Percentiles rank a stretch among this genome's conserved stretches.
Conservation (phyloP, 2,113 vertebrate genomes). For the Podarcis muralis region DNA sequence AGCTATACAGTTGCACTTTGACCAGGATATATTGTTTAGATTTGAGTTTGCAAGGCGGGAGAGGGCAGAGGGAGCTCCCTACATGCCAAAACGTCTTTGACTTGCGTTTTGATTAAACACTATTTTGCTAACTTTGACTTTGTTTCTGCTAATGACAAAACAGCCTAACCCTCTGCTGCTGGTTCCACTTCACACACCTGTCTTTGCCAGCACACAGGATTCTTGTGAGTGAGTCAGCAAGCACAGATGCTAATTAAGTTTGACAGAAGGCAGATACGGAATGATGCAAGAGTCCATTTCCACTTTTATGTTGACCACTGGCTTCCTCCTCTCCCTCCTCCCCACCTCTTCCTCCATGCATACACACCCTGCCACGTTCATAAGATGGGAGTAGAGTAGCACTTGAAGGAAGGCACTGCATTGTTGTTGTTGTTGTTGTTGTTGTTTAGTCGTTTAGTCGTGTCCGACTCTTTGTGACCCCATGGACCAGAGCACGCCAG, state of each 20-base stretch:
- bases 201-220: slow-evolving; percentile 4
- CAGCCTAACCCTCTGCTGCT: slow-evolving; percentile 12
- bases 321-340: neutral
- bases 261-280: neutral
- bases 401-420: neutral
- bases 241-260: neutral
- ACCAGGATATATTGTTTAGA: slow-evolving; percentile 13
- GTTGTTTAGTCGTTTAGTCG: too few relatives aligned
- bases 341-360: neutral
- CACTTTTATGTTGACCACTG: slow-evolving; percentile 14
- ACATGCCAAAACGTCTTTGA: slow-evolving; percentile 30
- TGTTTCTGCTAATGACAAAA: slow-evolving; percentile 47
- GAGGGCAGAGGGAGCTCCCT: slow-evolving; percentile 12
- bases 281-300: slow-evolving; percentile 7
- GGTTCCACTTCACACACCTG: slow-evolving; percentile 22
- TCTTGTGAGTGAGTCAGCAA: neutral
- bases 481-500: too few relatives aligned
- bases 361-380: neutral
- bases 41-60: neutral
- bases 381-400: neutral
- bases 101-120: slow-evolving; percentile 12
- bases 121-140: slow-evolving; percentile 47
- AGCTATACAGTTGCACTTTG: slow-evolving; percentile 22
- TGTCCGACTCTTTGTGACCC: too few relatives aligned
- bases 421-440: too few relatives aligned